phyloP scores from a whole-genome alignment of 2,888 invertebrate genomes.

The Octonoba sinensis region DNA sequence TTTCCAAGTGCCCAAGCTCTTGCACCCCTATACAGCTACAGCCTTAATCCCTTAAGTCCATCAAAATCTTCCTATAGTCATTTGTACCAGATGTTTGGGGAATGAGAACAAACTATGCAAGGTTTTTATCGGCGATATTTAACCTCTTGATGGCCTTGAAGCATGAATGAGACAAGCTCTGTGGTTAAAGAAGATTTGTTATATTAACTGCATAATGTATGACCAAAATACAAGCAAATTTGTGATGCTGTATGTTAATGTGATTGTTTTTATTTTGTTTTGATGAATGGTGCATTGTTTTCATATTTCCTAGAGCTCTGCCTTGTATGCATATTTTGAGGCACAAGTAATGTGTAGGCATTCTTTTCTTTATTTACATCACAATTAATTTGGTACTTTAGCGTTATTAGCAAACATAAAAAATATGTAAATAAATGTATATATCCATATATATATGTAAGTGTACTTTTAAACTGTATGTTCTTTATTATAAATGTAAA shows the following conservation, averaged over 20 bases:
- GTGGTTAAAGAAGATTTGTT: slow-evolving; percentile 3
- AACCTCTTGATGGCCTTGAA: slow-evolving; percentile 22
- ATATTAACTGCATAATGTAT: slow-evolving; percentile 39
- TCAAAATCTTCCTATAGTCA: slow-evolving; percentile 79
- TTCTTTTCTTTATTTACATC: slow-evolving; percentile 12
- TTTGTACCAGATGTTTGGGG: slow-evolving; percentile 78
- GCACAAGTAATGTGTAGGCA: slow-evolving; percentile 21
- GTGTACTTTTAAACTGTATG: slow-evolving; percentile 56
- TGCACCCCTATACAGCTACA: slow-evolving; percentile 74
- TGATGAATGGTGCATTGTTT: neutral
- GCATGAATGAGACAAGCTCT: slow-evolving; percentile 34
- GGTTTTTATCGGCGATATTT: neutral
- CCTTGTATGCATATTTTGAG: slow-evolving; percentile 17
- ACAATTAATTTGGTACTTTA: slow-evolving; percentile 35
- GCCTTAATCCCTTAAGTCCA: slow-evolving; percentile 80
- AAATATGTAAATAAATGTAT: slow-evolving; percentile 56
- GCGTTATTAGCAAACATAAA: slow-evolving; percentile 57
- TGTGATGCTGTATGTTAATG: slow-evolving; percentile 53
- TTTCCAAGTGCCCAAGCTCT: slow-evolving; percentile 78
- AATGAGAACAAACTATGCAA: slow-evolving; percentile 3
- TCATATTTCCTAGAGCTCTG: slow-evolving; percentile 16
- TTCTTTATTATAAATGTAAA: slow-evolving; percentile 55
- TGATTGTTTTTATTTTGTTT: slow-evolving; percentile 8
- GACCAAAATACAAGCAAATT: slow-evolving; percentile 61
- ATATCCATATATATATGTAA: slow-evolving; percentile 37